phyloP scores from a whole-genome alignment of 2,888 invertebrate genomes.

The Serrognathus titanus region DNA sequence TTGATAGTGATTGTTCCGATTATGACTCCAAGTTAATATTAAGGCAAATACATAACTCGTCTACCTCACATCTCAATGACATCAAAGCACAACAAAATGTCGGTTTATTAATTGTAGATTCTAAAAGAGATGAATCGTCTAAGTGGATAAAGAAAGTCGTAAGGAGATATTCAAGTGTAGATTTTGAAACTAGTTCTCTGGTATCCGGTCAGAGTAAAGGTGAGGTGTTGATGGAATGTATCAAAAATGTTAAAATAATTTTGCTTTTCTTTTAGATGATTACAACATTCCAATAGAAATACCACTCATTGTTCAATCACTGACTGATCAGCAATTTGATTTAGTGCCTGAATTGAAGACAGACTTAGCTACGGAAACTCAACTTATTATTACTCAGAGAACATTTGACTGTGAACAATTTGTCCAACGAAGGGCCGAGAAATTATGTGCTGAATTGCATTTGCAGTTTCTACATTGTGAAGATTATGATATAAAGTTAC shows the following conservation, averaged over 20 bases:
- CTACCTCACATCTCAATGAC: slow-evolving; percentile 28
- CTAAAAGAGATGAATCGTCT: slow-evolving; percentile 37
- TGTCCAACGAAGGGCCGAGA: slow-evolving; percentile 46
- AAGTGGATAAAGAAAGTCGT: slow-evolving; percentile 49
- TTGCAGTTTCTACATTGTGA: slow-evolving; percentile 47
- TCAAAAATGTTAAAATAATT: neutral
- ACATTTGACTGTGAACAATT: slow-evolving; percentile 50
- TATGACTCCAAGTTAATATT: slow-evolving; percentile 46
- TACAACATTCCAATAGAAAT: slow-evolving; percentile 49
- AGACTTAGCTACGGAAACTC: slow-evolving; percentile 46
- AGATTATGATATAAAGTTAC: slow-evolving; percentile 48
- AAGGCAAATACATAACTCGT: slow-evolving; percentile 36
- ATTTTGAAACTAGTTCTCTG: slow-evolving; percentile 48
- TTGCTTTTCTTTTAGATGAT: slow-evolving; percentile 38
- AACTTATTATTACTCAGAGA: slow-evolving; percentile 46
- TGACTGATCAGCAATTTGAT: slow-evolving; percentile 46
- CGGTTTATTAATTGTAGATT: slow-evolving; percentile 47
- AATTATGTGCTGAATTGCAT: slow-evolving; percentile 43
- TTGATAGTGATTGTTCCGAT: slow-evolving; percentile 49
- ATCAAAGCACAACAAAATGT: slow-evolving; percentile 21
- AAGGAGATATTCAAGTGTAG: slow-evolving; percentile 46
- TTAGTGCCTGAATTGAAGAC: slow-evolving; percentile 44
- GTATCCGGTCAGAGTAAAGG: slow-evolving; percentile 49
- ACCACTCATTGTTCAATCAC: slow-evolving; percentile 45
- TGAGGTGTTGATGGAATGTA: slow-evolving; percentile 21